Base-by-base conservation (phyloP, 2,888 invertebrate genomes). In the Papilio gigon region DNA sequence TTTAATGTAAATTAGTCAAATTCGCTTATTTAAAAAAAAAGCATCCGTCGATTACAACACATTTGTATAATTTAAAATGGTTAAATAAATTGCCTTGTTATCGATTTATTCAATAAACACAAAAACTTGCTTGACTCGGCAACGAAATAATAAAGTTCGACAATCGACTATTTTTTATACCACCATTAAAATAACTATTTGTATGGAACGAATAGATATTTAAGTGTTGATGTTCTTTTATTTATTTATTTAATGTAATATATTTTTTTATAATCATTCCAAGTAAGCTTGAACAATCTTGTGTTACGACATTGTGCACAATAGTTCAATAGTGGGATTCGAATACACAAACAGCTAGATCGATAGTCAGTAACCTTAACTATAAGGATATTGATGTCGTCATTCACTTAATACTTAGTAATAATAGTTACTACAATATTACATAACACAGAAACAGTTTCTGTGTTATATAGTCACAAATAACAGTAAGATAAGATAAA, bases 41-140 rank as follows among this genome's bases (percentile, higher is more conserved):
- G 27, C 25, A 50, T 27, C 25, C 4, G 27, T 50, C 27, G 2
- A 50, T 50, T 25, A 50, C 27, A 50, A 50, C 25, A 50, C 6
- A 27, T 50, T 50, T 14, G n/a, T 50, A 20, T 50, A 14, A 50
- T n/a, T 50, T 14, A 50, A 14, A 50, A 50, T 25, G 14, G n/a
- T 2, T 3, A 40, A 27, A 50, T n/a, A 50, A 50, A 50, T 3
- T 27, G 27, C n/a, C 20, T 50, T 50, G n/a, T 27, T 50, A 22
- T 12, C 25, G 5, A 50, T 50, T 50, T 14, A 27, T 50, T 8
- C 25, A 50, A 50, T 25, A 25, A 17, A 42, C 22, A 22, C 4
- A 20, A 44, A 50, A 50, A 50, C 50, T 50, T 27, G 25, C 27
- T 50, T 27, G 50, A 47, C 17, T 47, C 47, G 47, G n/a, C 27